Conservation (phyloP, 2,797 vertebrate species). For the Semaprochilodus insignis region DNA sequence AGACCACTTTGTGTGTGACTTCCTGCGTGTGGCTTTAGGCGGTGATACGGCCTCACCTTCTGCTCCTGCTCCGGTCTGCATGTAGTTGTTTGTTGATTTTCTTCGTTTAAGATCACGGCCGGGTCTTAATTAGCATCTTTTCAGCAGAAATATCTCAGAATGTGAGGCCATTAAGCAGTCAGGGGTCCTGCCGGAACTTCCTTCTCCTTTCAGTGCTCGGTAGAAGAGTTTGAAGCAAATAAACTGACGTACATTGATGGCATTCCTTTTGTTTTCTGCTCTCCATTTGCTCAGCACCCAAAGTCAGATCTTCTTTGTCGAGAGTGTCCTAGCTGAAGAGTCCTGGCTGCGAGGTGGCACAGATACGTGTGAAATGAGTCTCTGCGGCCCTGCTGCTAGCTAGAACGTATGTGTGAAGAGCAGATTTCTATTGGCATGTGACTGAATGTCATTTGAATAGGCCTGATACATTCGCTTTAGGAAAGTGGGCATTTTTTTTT, state of each 20-base stretch:
- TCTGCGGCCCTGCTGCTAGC: conserved; percentile 73
- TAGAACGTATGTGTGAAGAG: conserved; percentile 78
- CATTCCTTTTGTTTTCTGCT: neutral
- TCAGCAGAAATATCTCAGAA: neutral
- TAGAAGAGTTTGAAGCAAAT: too few relatives aligned
- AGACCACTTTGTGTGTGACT: conserved; percentile 67
- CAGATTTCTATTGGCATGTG: conserved; percentile 63
- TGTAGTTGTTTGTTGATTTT: neutral
- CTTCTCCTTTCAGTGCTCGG: neutral
- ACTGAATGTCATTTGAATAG: conserved; percentile 62
- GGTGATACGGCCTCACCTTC: conserved; percentile 11
- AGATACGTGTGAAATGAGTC: conserved; percentile 78
- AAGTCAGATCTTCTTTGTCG: conserved; percentile 3
- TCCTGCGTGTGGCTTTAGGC: conserved; percentile 46
- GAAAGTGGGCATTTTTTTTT: conserved; percentile 1
- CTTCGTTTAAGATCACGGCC: neutral
- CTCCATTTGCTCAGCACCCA: conserved; percentile 4
- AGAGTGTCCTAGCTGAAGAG: conserved; percentile 44
- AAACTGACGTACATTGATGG: neutral
- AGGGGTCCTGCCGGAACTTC: neutral
- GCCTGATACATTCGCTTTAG: conserved; percentile 49
- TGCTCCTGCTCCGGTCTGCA: neutral
- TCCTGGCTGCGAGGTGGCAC: conserved; percentile 68
- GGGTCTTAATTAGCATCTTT: neutral
- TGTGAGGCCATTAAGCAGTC: neutral